phyloP scores from a whole-genome alignment of 2,797 vertebrate genomes.

The Danio tinwini region DNA sequence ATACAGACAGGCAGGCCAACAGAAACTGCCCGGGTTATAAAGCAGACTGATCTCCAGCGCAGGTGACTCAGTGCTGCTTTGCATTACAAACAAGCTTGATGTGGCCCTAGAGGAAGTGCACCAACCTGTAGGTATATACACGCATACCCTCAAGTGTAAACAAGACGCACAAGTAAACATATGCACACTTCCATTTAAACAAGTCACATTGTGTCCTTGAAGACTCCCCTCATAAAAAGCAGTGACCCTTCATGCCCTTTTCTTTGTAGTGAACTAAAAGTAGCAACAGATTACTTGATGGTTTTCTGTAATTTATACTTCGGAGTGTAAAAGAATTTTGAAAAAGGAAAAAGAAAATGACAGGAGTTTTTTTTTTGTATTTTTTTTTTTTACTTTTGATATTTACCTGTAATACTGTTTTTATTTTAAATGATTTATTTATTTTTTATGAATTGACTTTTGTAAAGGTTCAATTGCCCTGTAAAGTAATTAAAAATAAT shows the following conservation, averaged over 20 bases:
- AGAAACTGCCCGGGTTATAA: slow-evolving; percentile 24
- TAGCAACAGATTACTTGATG: background rate
- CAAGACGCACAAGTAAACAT: slow-evolving; percentile 22
- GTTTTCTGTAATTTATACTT: background rate
- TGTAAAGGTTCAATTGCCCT: no score
- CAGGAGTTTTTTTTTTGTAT: no score
- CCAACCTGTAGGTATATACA: slow-evolving; percentile 6
- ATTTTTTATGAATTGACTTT: no score
- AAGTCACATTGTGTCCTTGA: background rate
- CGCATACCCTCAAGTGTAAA: background rate
- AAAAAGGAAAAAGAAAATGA: no score
- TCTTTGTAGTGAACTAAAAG: background rate
- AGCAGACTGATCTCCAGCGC: slow-evolving; percentile 26
- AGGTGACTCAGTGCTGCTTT: slow-evolving; percentile 56
- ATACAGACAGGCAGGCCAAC: slow-evolving; percentile 38
- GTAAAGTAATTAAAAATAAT: no score
- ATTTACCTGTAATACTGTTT: no score
- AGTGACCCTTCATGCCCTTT: background rate
- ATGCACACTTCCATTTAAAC: slow-evolving; percentile 26
- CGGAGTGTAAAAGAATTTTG: background rate
- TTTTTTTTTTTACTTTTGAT: no score
- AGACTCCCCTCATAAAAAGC: background rate
- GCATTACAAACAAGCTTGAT: slow-evolving; percentile 57
- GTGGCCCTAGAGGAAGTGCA: slow-evolving; percentile 25
- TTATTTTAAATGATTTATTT: no score